These are phyloP conservation scores for Motacilla tschutschensis DNA, from an alignment of 2,113 vertebrate genomes.

Conservation along the genomic window DNA sequence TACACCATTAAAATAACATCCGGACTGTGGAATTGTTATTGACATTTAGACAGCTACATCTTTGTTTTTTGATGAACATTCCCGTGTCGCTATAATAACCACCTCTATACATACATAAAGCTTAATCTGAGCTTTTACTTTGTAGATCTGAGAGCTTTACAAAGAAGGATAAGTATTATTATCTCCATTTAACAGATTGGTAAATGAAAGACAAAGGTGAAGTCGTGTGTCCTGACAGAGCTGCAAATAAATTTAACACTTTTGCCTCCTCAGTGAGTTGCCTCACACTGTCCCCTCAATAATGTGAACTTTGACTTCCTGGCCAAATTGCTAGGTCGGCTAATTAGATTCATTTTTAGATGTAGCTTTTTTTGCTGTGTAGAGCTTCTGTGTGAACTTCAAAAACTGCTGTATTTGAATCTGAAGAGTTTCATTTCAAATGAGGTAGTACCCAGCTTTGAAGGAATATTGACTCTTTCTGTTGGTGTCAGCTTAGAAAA, in stretches of 20 bases:
- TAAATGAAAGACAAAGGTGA: constrained; percentile 37
- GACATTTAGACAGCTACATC: constrained; percentile 41
- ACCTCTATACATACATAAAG: constrained; percentile 9
- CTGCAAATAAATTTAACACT: neutral
- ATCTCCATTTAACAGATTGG: constrained; percentile 32
- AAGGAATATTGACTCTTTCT: neutral
- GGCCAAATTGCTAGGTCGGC: neutral
- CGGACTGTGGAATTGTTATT: constrained; percentile 27
- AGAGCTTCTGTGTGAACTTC: neutral
- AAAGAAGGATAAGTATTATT: constrained; percentile 47
- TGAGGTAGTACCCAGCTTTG: neutral
- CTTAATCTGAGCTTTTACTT: constrained; percentile 40
- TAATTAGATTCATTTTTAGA: neutral
- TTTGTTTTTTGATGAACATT: constrained; percentile 49
- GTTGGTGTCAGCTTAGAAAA: neutral
- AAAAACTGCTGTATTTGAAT: neutral
- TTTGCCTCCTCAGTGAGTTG: neutral
- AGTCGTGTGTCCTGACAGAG: neutral
- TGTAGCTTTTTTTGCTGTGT: neutral
- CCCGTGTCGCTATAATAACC: neutral
- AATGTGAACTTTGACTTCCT: neutral
- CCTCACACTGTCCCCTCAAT: neutral
- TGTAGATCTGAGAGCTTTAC: constrained; percentile 35
- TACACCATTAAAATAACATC: constrained; percentile 7
- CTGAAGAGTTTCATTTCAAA: neutral